Percentiles rank a stretch among this genome's conserved stretches.
Evolutionary conservation across 2,888 invertebrate species (phyloP).

Genomic region (Agriotes lineatus): DNA sequence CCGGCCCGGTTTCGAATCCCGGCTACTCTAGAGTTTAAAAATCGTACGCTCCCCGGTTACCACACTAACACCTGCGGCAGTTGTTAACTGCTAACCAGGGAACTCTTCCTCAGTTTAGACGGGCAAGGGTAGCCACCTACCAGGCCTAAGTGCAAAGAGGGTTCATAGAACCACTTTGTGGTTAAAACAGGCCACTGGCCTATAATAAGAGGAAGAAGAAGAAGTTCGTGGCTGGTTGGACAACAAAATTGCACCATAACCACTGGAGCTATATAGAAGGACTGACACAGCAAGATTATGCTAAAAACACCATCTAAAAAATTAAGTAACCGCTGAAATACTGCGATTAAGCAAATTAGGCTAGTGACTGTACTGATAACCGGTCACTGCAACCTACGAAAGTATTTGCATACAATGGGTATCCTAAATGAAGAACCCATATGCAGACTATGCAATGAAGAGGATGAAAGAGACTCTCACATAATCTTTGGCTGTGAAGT

Average conservation of each 20-base stretch:
- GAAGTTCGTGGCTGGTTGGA: neutral
- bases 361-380: neutral
- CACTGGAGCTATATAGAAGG: neutral
- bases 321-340: neutral
- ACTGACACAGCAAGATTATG: neutral
- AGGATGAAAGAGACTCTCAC: neutral
- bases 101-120: too few species aligned
- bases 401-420: neutral
- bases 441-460: neutral
- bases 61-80: too few species aligned
- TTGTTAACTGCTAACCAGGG: too few species aligned
- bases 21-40: too few species aligned
- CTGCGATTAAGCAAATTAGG: neutral
- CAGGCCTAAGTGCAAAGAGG: too few species aligned
- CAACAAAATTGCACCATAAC: neutral
- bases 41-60: too few species aligned
- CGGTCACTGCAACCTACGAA: neutral
- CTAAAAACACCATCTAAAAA: neutral
- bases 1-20: too few species aligned
- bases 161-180: too few species aligned
- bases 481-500: too few species aligned
- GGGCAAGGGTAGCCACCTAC: too few species aligned
- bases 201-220: too few species aligned
- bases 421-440: neutral
- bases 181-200: too few species aligned